These are phyloP conservation scores for Characodon lateralis DNA, from an alignment of 2,797 vertebrate species.

Conservation along the genomic window DNA sequence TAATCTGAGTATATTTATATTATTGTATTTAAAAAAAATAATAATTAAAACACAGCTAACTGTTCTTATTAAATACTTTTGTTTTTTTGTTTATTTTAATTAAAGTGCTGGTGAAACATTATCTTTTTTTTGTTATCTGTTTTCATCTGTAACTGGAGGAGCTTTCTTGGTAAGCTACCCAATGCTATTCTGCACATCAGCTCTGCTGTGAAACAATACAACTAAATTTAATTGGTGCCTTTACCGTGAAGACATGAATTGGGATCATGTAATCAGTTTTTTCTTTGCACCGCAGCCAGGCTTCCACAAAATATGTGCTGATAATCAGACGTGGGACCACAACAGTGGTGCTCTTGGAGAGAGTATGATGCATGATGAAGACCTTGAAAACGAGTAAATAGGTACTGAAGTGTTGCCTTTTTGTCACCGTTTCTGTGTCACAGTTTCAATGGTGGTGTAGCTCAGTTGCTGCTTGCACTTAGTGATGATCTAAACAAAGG, in stretches of 20 bases:
- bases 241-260: conserved; percentile 33
- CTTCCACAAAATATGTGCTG: conserved; percentile 31
- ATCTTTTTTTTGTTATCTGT: conserved; percentile 3
- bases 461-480: conserved; percentile 46
- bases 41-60: too few relatives aligned
- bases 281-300: conserved; percentile 18
- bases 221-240: conserved; percentile 32
- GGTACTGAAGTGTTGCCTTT: conserved; percentile 43
- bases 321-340: conserved; percentile 37
- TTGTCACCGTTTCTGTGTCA: conserved; percentile 3
- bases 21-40: neutral
- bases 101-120: too few relatives aligned
- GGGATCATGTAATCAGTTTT: conserved; percentile 37
- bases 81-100: neutral
- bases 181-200: conserved; percentile 23
- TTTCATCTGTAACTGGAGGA: conserved; percentile 53
- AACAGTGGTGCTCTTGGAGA: conserved; percentile 18
- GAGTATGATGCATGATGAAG: conserved; percentile 46
- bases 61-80: neutral
- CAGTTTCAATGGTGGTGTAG: conserved; percentile 26
- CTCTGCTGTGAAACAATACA: conserved; percentile 41
- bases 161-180: conserved; percentile 23
- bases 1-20: neutral
- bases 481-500: conserved; percentile 44
- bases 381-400: conserved; percentile 57